Evolutionary conservation across 92 coral and sea anemone genomes (phyloP).

Genomic region (Porites evermanni): DNA sequence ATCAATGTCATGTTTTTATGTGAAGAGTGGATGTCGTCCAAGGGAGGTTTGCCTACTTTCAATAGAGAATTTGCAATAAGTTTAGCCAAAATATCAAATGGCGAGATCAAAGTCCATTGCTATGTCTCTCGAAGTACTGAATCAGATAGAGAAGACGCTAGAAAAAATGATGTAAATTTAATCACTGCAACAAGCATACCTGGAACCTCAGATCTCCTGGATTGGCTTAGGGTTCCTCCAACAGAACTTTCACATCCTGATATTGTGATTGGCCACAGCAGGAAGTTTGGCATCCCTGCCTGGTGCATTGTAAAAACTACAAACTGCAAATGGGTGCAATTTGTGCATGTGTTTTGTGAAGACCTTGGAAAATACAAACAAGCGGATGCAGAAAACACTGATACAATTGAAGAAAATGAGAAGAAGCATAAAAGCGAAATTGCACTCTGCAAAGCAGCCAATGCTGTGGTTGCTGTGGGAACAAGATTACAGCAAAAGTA

Average conservation of each 20-base stretch:
- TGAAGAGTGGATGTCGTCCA: background rate
- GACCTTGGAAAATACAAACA: constrained; percentile 37
- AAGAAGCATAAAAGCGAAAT: constrained; percentile 22
- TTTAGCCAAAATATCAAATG: background rate
- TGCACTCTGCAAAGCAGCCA: constrained; percentile 15
- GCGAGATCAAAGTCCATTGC: constrained; percentile 8
- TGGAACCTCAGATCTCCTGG: constrained; percentile 3
- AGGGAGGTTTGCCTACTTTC: background rate
- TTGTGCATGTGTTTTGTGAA: constrained; percentile 38
- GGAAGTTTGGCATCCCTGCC: constrained; percentile 39
- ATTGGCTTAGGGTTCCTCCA: background rate
- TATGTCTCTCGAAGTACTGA: background rate
- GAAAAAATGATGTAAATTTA: background rate
- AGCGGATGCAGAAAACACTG: background rate
- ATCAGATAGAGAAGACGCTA: background rate
- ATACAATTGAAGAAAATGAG: constrained; percentile 9
- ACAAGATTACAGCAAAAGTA: constrained; percentile 20
- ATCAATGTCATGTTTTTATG: background rate
- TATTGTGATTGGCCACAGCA: constrained; percentile 30
- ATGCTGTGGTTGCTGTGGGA: constrained; percentile 44
- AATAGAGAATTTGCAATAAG: background rate
- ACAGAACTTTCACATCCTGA: constrained; percentile 29
- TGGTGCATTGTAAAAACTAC: background rate
- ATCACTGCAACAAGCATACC: constrained; percentile 3
- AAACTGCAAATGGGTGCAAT: constrained; percentile 46